phyloP scores from a whole-genome alignment of 2,888 invertebrate genomes.

The Harpagoxenus sublaevis region DNA sequence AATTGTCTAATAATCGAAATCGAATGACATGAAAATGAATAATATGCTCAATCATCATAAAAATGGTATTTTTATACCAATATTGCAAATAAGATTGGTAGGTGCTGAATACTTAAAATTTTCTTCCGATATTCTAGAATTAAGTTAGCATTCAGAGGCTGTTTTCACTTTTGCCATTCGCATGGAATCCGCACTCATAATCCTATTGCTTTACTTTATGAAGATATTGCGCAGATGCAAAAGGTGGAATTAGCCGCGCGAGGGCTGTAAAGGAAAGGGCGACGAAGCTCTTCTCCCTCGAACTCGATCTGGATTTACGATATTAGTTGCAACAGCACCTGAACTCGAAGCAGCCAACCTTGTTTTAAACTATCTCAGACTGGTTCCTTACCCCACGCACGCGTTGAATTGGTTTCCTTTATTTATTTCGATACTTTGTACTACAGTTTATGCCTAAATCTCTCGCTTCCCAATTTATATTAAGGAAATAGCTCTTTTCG shows the following conservation, averaged over 20 bases:
- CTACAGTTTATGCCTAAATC: constrained; percentile 62
- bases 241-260: constrained; percentile 68
- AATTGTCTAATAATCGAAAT: not conserved
- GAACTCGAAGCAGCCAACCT: constrained; percentile 76
- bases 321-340: constrained; percentile 83
- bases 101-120: not conserved
- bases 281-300: constrained; percentile 72
- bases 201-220: constrained; percentile 76
- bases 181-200: constrained; percentile 72
- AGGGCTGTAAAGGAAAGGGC: constrained; percentile 62
- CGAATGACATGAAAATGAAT: too few species aligned
- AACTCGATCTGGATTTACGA: constrained; percentile 83
- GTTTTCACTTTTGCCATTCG: constrained; percentile 53
- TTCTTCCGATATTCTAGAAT: constrained; percentile 14
- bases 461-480: constrained; percentile 45
- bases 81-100: constrained; percentile 10
- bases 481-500: constrained; percentile 55
- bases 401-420: constrained; percentile 76
- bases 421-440: constrained; percentile 75
- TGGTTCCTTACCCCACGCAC: constrained; percentile 66
- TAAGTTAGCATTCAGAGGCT: constrained; percentile 36
- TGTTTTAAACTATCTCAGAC: constrained; percentile 72
- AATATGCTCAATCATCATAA: not conserved
- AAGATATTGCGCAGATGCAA: constrained; percentile 78
- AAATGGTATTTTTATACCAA: not conserved